Evolutionary conservation across 2,888 invertebrate genomes (phyloP), one percentile per base, ranked within the genome.

Genomic region (Drosophila paranaensis): DNA sequence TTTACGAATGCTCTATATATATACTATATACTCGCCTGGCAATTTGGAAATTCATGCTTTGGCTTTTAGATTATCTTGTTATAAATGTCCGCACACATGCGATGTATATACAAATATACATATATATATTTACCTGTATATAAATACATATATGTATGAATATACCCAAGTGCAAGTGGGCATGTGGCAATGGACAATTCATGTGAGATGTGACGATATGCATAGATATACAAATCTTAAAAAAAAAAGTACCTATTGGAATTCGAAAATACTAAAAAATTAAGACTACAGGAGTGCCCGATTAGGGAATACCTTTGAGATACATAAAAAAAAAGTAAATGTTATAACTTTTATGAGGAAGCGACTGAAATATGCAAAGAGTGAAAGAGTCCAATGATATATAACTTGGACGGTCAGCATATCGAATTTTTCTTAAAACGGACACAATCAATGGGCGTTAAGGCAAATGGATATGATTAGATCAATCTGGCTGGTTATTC

Each of bases 21-120:
- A 45, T 45, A 45, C 25, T 57, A 13, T 13, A 39, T 4, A 16
- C 35, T 16, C 13, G 10, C 9, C 20, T 6, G n/a, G 6, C 20
- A 35, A 10, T 30, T 9, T 13, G 16, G 16, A 42, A 42, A 27
- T 16, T 2, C 11, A 20, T 40, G 33, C 43, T 14, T 35, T 6
- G 8, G 33, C 14, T n/a, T 33, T 20, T 35, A 33, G 33, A 53
- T 33, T 60, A 14, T 43, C 42, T 45, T 43, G 25, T 35, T 35
- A 48, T 37, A 39, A 37, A 46, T 58, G 37, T 39, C 27, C 45
- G n/a, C 25, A 16, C 45, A 30, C 48, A 20, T 48, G 48, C 1
- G 27, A 43, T 43, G 33, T 45, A 35, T 30, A n/a, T 30, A 6
- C 3, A 6, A 30, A 39, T 14, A 35, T 35, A 11, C 10, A 25